phyloP scores from a whole-genome alignment of 2,113 vertebrate genomes.

The Hyperopisus bebe region DNA sequence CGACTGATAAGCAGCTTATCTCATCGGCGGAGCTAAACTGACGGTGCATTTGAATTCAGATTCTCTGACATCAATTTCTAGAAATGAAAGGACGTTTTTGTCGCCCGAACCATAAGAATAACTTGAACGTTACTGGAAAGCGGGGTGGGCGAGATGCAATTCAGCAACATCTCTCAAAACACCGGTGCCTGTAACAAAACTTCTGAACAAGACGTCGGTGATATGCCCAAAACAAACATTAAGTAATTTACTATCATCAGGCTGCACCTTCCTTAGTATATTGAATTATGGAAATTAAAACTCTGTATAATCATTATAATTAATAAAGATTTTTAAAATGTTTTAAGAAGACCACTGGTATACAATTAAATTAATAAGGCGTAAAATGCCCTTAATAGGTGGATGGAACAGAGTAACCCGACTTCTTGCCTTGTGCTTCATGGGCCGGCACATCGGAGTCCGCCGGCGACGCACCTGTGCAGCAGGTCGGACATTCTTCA shows the following conservation, averaged over 20 bases:
- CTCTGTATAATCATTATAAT: background rate
- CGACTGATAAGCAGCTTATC: constrained; percentile 10
- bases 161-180: background rate
- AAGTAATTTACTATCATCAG: background rate
- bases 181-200: background rate
- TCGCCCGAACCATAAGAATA: background rate
- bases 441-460: background rate
- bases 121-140: background rate
- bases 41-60: background rate
- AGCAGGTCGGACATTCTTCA: background rate
- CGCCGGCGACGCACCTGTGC: background rate
- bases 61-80: background rate
- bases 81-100: background rate
- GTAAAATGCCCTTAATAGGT: background rate
- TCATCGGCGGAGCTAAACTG: background rate
- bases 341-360: background rate
- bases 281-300: background rate
- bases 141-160: background rate
- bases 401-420: background rate
- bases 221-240: background rate
- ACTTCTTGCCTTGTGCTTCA: background rate
- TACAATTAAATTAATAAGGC: background rate
- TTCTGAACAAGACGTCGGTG: background rate
- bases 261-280: background rate
- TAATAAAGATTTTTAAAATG: background rate